Evolutionary conservation across 2,113 vertebrate species (phyloP), one percentile per base, ranked within the genome.

Genomic region (Tyrannus savana): DNA sequence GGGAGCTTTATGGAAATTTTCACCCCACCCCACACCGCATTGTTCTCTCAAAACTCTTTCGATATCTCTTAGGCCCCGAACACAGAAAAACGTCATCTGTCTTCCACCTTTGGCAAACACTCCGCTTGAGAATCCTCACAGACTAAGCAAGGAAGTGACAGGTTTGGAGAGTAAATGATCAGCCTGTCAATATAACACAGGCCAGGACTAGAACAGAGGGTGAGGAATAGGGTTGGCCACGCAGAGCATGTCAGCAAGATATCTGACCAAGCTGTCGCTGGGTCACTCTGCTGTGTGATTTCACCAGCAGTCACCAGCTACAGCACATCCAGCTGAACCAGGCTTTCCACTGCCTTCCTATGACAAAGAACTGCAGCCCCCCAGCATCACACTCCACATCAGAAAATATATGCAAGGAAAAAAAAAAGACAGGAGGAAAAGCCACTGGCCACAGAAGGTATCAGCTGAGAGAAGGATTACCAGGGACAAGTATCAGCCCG

Each of bases 321-420:
- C 1, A 0, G 39, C 4, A 13, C 19, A 18, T 0, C 1, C 10
- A 63, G 52, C 41, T 21, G 19, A 78, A 37, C 55, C 6, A 2
- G 72, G 50, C 27, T 64, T 44, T 14, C 52, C 31, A 10, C 60
- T 35, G 35, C 42, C 30, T 84, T 56, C 19, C 60, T 5, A 2
- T 3, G 12, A 73, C 31, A 17, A 19, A 72, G 39, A 53, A 15
- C 12, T 62, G 46, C 68, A 55, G 58, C 19, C 16, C 5, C 28
- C 39, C 50, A 73, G 33, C 41, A 31, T 1, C 2, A 1, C 35
- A 46, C 30, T 14, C 53, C 6, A 24, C 25, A 4, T 2, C 8
- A 30, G 12, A 67, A 19, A 23, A 52, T 21, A 84, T 6, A 31
- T 16, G 12, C 8, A 55, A 63, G 2, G 33, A 19, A 2, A 18